Conservation (phyloP, 1,140 invertebrate species). For the Macrobrachium rosenbergii region DNA sequence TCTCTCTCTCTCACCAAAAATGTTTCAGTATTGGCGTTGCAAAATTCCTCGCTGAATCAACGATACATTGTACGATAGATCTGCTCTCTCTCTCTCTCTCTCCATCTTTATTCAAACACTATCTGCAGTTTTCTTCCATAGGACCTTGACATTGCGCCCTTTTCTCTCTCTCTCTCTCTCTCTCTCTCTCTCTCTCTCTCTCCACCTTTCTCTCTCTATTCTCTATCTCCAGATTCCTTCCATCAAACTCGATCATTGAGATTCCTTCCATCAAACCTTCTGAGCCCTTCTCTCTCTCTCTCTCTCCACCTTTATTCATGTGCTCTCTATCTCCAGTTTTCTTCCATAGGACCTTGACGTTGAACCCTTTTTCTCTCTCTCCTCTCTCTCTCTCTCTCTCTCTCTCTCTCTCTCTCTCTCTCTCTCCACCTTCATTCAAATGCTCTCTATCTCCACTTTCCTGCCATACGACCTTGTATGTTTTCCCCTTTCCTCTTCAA, state of each 20-base stretch:
- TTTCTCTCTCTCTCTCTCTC: not conserved
- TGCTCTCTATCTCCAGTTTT: too few relatives aligned
- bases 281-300: not conserved
- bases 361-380: not conserved
- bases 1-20: not conserved
- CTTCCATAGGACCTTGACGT: not conserved
- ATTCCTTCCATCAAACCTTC: not conserved
- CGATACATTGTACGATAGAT: too few relatives aligned
- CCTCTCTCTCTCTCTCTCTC: conserved; percentile 10
- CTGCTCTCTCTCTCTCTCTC: too few relatives aligned
- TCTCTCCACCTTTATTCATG: too few relatives aligned
- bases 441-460: not conserved
- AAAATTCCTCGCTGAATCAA: too few relatives aligned
- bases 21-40: too few relatives aligned
- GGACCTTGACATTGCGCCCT: not conserved
- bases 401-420: conserved; percentile 14
- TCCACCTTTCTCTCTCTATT: too few relatives aligned
- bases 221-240: too few relatives aligned
- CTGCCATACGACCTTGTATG: not conserved
- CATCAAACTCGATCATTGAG: too few relatives aligned
- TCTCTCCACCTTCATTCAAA: not conserved
- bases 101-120: too few relatives aligned
- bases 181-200: too few relatives aligned
- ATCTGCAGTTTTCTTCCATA: not conserved
- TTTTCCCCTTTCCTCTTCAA: too few relatives aligned